Evolutionary conservation across 2,888 invertebrate species (phyloP), one percentile per base, ranked within the genome.

Genomic region (Taenaris catops): DNA sequence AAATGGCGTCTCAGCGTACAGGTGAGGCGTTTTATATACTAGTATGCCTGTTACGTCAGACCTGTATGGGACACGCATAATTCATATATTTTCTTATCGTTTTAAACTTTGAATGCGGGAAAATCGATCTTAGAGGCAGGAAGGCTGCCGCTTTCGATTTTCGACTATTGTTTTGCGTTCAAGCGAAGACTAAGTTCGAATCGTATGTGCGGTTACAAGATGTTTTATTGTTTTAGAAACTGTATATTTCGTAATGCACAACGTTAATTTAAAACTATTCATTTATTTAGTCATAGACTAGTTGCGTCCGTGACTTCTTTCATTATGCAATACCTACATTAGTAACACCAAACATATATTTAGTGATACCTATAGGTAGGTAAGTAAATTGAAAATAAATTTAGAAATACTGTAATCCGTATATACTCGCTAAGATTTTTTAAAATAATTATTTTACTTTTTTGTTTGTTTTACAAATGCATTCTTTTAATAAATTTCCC

Each of bases 1-100:
- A 84, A 84, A 84, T 84, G 84, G 80, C 79, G 70, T 38, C 68
- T 46, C 38, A 40, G 52, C 48, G 53, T 58, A 53, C 51, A 51
- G 49, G 63, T 57, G 51, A 65, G 60, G 67, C 66, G 71, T 76
- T 83, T 69, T 84, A 84, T 84, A 84, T 59, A 65, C n/a, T n/a
- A 60, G 60, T 62, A 53, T 59, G 67, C 72, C 70, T 75, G 76
- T 79, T 83, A 71, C 84, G 84, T 84, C 84, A 83, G 61, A 58
- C 67, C 63, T 70, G 69, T 65, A 55, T 63, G 62, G 70, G 63
- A 31, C 16, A 14, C 14, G 19, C 19, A 19, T 19, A 19, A 17
- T 16, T 7, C 0, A 3, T 12, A 63, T 60, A 60, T 64, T 63
- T 64, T 68, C 63, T 73, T 73, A 70, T 70, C 72, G 63, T 56